Conservation (phyloP, 1,140 invertebrate genomes). For the Orchestia grillus region DNA sequence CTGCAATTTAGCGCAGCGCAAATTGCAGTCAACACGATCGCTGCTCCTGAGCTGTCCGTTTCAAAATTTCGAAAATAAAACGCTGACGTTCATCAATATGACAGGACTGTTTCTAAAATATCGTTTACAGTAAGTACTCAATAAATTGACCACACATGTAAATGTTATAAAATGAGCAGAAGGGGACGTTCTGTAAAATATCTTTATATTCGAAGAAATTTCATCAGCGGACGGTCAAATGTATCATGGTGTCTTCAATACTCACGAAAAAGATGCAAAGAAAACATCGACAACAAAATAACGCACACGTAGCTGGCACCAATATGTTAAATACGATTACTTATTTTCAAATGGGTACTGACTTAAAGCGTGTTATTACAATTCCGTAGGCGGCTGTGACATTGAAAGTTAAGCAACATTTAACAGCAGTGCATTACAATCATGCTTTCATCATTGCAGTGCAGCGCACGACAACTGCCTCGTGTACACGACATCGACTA, state of each 20-base stretch:
- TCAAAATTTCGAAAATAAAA: too few species aligned
- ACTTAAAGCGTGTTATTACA: neutral
- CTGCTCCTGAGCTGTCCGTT: too few species aligned
- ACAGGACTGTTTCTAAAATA: too few species aligned
- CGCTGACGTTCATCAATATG: too few species aligned
- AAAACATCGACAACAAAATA: neutral
- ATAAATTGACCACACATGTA: neutral
- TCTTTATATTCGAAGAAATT: neutral
- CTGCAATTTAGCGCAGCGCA: too few species aligned
- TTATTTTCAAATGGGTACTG: neutral
- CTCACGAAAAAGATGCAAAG: neutral
- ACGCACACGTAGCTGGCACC: neutral
- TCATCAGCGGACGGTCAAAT: neutral
- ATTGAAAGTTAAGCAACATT: constrained; percentile 21
- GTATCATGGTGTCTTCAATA: neutral
- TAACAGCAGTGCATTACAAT: constrained; percentile 24
- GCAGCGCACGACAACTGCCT: neutral
- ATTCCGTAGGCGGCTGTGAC: neutral
- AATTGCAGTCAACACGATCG: too few species aligned
- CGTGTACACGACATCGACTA: neutral
- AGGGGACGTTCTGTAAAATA: neutral
- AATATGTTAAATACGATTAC: neutral
- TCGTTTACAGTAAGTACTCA: neutral
- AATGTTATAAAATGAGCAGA: neutral
- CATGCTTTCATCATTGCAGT: neutral